phyloP scores from a whole-genome alignment of 1,140 invertebrate genomes.

The Adoxophyes honmai region DNA sequence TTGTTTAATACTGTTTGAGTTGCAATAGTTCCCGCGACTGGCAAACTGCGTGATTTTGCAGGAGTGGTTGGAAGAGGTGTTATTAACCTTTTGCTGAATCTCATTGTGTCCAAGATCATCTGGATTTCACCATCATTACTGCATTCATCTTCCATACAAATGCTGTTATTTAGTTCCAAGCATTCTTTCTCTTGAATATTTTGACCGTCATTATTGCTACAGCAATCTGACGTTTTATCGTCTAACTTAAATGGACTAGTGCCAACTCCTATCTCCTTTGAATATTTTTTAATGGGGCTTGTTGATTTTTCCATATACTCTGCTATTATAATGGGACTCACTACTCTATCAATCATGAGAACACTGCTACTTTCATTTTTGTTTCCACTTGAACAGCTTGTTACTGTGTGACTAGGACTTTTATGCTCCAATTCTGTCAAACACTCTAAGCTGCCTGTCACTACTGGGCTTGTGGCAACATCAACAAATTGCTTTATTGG shows the following conservation, averaged over 20 bases:
- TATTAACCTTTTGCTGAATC: conserved; percentile 37
- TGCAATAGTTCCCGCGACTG: conserved; percentile 1
- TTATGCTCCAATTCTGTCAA: neutral
- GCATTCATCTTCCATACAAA: conserved; percentile 28
- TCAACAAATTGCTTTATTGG: conserved; percentile 3
- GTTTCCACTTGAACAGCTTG: neutral
- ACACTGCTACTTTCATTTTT: neutral
- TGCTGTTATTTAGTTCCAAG: conserved; percentile 45
- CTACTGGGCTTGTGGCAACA: conserved; percentile 32
- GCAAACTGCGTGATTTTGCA: conserved; percentile 19
- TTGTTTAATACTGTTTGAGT: conserved; percentile 11
- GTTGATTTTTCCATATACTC: conserved; percentile 20
- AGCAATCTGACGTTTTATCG: neutral
- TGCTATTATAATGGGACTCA: conserved; percentile 20
- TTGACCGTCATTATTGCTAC: neutral
- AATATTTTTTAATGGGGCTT: conserved; percentile 23
- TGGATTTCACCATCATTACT: conserved; percentile 51
- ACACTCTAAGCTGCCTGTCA: neutral
- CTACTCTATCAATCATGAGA: conserved; percentile 16
- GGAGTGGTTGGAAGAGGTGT: conserved; percentile 55
- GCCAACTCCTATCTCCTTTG: neutral
- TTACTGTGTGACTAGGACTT: neutral
- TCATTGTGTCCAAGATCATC: conserved; percentile 53
- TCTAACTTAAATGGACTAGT: conserved; percentile 19
- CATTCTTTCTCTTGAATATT: conserved; percentile 32